Percentiles rank a stretch among this genome's conserved stretches.
Conservation (phyloP, 1,140 invertebrate genomes). For the Drosophila oshimai region DNA sequence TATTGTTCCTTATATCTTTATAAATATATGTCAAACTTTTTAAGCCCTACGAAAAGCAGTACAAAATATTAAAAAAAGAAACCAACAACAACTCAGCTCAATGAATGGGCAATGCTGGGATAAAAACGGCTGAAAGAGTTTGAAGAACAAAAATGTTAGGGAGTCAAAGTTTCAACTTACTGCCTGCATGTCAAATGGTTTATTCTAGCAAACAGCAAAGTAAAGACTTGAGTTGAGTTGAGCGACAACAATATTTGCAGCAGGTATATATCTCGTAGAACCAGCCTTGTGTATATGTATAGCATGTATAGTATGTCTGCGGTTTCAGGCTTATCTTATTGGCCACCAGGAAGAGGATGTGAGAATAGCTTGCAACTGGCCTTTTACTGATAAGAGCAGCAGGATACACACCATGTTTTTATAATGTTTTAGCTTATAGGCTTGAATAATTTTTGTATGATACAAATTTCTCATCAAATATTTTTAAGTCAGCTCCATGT, state of each 20-base stretch:
- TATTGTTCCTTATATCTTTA: no score
- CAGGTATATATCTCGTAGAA: slow-evolving; percentile 53
- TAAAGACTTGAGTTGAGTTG: slow-evolving; percentile 56
- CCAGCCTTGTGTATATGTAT: slow-evolving; percentile 14
- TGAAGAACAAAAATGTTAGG: slow-evolving; percentile 1
- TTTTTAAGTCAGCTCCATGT: no score
- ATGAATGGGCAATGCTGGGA: no score
- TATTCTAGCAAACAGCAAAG: slow-evolving; percentile 66
- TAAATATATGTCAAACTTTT: no score
- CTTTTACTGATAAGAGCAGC: slow-evolving; percentile 47
- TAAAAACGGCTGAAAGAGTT: not conserved
- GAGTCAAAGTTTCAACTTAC: no score
- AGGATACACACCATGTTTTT: slow-evolving; percentile 45
- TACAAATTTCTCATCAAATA: no score
- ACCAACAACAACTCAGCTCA: no score
- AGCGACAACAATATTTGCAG: slow-evolving; percentile 62
- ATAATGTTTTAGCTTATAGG: slow-evolving; percentile 62
- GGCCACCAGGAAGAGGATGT: slow-evolving; percentile 20
- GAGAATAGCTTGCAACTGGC: slow-evolving; percentile 36
- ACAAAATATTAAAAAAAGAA: no score
- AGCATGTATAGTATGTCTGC: slow-evolving; percentile 11
- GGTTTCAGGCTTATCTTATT: slow-evolving; percentile 57
- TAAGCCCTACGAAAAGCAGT: no score
- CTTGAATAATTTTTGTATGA: no score
- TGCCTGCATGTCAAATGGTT: slow-evolving; percentile 62